Evolutionary conservation across 2,888 invertebrate species (phyloP), one percentile per base, ranked within the genome.

Genomic region (Mycalesis mineus): DNA sequence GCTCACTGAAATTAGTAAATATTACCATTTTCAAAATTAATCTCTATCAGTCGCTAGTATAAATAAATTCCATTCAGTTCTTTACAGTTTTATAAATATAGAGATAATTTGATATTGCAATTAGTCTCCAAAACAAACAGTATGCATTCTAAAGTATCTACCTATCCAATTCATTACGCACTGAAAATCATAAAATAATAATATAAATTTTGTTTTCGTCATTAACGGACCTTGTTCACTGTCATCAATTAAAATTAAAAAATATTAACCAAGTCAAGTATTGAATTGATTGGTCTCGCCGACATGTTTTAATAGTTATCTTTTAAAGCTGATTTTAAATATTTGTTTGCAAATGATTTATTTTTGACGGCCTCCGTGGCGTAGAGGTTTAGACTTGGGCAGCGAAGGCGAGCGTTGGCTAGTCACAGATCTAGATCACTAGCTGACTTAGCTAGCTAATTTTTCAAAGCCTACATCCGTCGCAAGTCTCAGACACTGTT

Each of bases 131-230:
- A 5, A 47, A 11, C 47, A 47, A 47, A 47, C 49, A 49, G 28
- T 28, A 28, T 37, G 49, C 37, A 49, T 37, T 49, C 17, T 39
- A 49, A 39, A 49, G 39, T 39, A 49, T 13, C 15, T 15, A 15
- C 47, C 44, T 29, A 44, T 28, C 33, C 15, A 31, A 51, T 51
- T 51, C 37, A 51, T 51, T 51, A 51, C 40, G 29, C 51, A 40
- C 1, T 51, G 51, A 41, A 31, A 49, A 39, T 49, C 49, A 51
- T 51, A 51, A 51, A 51, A 51, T 51, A 40, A 51, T 51, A 29
- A 51, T 40, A 51, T 51, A 15, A 39, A 51, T 51, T 51, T 51
- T 51, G 51, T 40, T 51, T 51, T 40, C 51, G 29, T 51, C 51
- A 51, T 51, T 51, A 51, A 51, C 31, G 40, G 39, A 15, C 51